Evolutionary conservation across 1,140 invertebrate species (phyloP), one percentile per base, ranked within the genome.

Genomic region (Paracyclopina nana): DNA sequence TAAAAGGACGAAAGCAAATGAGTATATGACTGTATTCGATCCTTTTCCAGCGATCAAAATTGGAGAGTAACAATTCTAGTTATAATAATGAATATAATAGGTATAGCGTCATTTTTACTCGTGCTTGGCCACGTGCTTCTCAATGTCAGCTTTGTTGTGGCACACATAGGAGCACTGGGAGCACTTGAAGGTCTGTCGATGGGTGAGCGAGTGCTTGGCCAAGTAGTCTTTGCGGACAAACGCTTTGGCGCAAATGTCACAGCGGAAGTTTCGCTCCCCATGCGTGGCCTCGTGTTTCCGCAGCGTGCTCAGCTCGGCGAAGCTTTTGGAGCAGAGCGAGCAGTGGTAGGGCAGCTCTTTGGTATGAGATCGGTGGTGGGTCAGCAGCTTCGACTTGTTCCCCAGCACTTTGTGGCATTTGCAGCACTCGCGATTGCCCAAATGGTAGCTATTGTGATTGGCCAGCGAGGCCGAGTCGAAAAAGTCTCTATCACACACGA

Each of bases 141-240:
- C 20, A 3, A 48, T 48, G 28, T 48, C 45, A 22, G 8, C 28
- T 18, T 48, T 28, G n/a, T 26, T 28, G 25, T 48, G 45, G 25
- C 45, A 48, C 12, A 48, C 45, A 48, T 28, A 48, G 25, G 45
- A 48, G 25, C 45, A 48, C 22, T 27, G 11, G 2, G 45, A 48
- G 45, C 45, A 48, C 29, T 29, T 26, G n/a, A 26, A 48, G n/a
- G 45, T 48, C 45, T 48, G 26, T 30, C 14, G 26, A 48, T 48
- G 45, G 2, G 30, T 14, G 4, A 16, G 20, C 1, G 9, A 14
- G 22, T 48, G 45, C 25, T 48, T 48, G n/a, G 30, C 28, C n/a
- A 48, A 31, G 24, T 48, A 48, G 22, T 48, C 45, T 28, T 48
- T 48, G 8, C 45, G 45, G 16, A 40, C 29, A 50, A 50, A 50